Evolutionary conservation across 2,797 vertebrate genomes (phyloP), one percentile per base, ranked within the genome.

Genomic region (Tarsius wallacei): DNA sequence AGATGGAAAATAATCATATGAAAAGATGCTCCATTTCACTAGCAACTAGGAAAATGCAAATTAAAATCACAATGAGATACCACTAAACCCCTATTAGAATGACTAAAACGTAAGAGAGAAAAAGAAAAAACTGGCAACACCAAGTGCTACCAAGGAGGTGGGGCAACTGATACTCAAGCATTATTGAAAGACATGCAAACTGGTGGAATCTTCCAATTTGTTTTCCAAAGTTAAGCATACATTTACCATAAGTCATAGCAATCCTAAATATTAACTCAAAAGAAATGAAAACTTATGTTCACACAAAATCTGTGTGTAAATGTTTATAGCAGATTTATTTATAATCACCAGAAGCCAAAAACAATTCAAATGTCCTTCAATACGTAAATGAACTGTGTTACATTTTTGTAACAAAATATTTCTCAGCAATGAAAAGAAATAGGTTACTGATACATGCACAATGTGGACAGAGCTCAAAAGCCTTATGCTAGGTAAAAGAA

Each of bases 371-470:
- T 66, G 59, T 80, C 42, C 49, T 64, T 85, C 33, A 86, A 49
- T 24, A 53, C 19, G 17, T 61, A 80, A 71, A 53, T 22, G 5
- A 70, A 87, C 9, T 36, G 22, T 31, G 33, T 3, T 55, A n/a
- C 8, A 71, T 16, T 68, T 49, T 31, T 64, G 70, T 51, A 76
- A 91, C 36, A 14, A 28, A 81, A 80, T 81, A 70, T 4, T 53
- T 90, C 33, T 21, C 70, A 77, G 80, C 55, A 95, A 95, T 81
- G 85, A 91, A 84, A 89, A 94, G 5, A 16, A 77, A 90, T 63
- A 36, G 80, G 87, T 77, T 80, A 74, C 3, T 95, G 59, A 88
- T 55, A 94, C 12, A 81, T n/a, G 12, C 13, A 87, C 5, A 70
- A 78, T 33, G 74, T 0, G 17, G 53, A 59, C 74, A n/a, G 78